These are phyloP conservation scores for Lanistes nyassanus DNA, from an alignment of 1,140 invertebrate species.

Conservation along the genomic window DNA sequence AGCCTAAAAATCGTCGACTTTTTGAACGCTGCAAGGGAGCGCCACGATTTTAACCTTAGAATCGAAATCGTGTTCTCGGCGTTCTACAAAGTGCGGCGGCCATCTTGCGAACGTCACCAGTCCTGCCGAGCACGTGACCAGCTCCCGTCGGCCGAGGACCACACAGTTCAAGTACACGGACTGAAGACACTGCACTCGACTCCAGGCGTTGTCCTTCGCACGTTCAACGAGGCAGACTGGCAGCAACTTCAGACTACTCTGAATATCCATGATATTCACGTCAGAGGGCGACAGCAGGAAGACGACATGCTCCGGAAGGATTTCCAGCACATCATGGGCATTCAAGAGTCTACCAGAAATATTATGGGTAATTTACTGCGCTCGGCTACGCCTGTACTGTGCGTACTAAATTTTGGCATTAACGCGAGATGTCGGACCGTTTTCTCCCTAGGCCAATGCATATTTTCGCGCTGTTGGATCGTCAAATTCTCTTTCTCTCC, in stretches of 20 bases:
- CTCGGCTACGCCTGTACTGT: too few species aligned
- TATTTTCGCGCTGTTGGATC: too few species aligned
- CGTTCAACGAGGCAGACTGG: neutral
- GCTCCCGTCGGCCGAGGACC: neutral
- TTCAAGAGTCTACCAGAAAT: too few species aligned
- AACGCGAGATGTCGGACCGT: too few species aligned
- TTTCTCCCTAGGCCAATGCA: too few species aligned
- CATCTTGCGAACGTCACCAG: neutral
- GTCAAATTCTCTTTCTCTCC: too few species aligned
- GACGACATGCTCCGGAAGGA: neutral
- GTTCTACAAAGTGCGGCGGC: neutral
- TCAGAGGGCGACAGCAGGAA: neutral
- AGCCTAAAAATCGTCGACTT: neutral
- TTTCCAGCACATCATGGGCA: neutral
- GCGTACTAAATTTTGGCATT: too few species aligned
- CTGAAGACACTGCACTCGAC: neutral
- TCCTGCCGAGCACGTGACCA: neutral
- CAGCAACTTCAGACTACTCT: neutral
- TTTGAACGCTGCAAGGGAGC: neutral
- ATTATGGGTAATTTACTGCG: too few species aligned
- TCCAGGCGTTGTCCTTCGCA: neutral
- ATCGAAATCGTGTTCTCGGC: neutral
- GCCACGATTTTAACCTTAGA: neutral
- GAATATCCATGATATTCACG: neutral
- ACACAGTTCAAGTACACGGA: neutral